Conservation (phyloP, 2,888 invertebrate genomes). For the Acronicta aceris region DNA sequence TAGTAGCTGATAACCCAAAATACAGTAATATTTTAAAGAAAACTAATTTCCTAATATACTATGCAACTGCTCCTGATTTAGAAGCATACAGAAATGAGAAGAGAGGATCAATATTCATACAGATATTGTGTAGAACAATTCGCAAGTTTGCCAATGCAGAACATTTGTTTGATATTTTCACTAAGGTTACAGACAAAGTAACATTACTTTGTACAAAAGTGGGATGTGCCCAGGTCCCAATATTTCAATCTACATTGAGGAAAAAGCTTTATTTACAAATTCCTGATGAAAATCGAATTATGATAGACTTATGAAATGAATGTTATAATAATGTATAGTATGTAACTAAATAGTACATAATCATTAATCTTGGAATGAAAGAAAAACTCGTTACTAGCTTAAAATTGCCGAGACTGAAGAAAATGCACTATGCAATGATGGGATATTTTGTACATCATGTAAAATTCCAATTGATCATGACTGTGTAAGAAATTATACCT, state of each 20-base stretch:
- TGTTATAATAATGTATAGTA: too few species aligned
- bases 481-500: too few species aligned
- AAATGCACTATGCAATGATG: too few species aligned
- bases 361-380: too few species aligned
- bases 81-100: constrained; percentile 77
- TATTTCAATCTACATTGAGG: constrained; percentile 73
- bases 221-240: constrained; percentile 74
- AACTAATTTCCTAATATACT: constrained; percentile 78
- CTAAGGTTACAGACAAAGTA: constrained; percentile 74
- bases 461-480: too few species aligned
- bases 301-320: background rate
- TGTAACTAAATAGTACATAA: too few species aligned
- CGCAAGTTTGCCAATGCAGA: constrained; percentile 65
- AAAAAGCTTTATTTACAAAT: constrained; percentile 78
- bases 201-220: constrained; percentile 63
- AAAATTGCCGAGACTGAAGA: too few species aligned
- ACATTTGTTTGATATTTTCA: constrained; percentile 79
- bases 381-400: too few species aligned
- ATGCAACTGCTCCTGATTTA: constrained; percentile 83
- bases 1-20: constrained; percentile 74
- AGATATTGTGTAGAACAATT: constrained; percentile 73
- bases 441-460: too few species aligned
- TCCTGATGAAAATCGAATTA: constrained; percentile 21
- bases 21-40: constrained; percentile 68
- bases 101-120: constrained; percentile 81